Base-by-base conservation (phyloP, 2,113 vertebrate species). In the Cynocephalus volans region DNA sequence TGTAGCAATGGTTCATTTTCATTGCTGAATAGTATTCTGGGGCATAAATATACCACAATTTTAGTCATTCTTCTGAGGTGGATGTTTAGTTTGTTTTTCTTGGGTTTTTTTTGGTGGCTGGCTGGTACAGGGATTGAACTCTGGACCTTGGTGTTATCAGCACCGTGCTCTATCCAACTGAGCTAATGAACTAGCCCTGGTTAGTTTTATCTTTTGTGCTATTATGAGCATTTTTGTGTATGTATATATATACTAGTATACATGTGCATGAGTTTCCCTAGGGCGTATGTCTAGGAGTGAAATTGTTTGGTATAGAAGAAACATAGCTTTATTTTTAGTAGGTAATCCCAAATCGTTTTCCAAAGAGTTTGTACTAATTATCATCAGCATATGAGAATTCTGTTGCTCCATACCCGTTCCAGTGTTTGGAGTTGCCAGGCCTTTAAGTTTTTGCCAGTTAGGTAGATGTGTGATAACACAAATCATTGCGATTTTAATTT, bases 331-430 rank as follows among this genome's bases (percentile, higher is more conserved):
- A 18, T 36, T 76, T 90, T 93, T 88, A 73, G 36, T 80, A 77
- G 41, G 48, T 90, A 83, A 95, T 88, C 69, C 60, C 4, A 17
- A 48, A 26, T 90, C 73, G 56, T 41, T 95, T 91, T 91, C 18
- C 21, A n/a, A 52, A 54, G 72, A 60, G 18, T 87, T 15, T 90
- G 36, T 84, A 48, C 21, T 91, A n/a, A 72, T 93, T 93, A 17
- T 33, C 45, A 69, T 33, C 33, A 85, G 45, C 4, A 0, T 83
- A 23, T 80, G 65, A 85, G 64, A 69, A 26, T 92, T 65, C 12
- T 95, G 21, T 92, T 48, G 23, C 26, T 62, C 6, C 31, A 18
- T 81, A 28, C 52, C 6, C 24, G 93, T 81, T 65, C 45, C 19
- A 52, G 0, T 85, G n/a, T 96, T 80, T 82, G 36, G 41, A 90